phyloP scores from a whole-genome alignment of 30 jellyfish, hydroid and myxozoan genomes.

The Aurelia aurita region DNA sequence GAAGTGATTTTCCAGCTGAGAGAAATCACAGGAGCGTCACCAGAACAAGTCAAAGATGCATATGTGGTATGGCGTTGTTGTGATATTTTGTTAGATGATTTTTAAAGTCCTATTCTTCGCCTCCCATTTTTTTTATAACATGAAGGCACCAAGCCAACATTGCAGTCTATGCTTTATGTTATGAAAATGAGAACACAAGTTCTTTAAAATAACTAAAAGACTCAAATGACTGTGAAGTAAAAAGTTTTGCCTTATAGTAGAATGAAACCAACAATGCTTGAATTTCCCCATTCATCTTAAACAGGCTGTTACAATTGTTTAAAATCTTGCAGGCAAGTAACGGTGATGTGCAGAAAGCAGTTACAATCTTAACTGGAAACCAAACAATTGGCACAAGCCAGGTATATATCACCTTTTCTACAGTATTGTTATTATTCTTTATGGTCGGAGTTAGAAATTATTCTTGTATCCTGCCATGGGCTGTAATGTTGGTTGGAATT shows the following conservation, averaged over 20 bases:
- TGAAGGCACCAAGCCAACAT: no score
- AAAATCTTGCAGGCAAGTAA: slow-evolving; percentile 40
- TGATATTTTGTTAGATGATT: not conserved
- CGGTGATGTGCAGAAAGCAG: slow-evolving; percentile 63
- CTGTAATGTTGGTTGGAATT: not conserved
- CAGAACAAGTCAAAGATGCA: slow-evolving; percentile 56
- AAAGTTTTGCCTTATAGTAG: no score
- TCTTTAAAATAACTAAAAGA: no score
- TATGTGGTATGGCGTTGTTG: slow-evolving; percentile 15
- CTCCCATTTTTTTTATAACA: not conserved
- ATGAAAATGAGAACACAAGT: no score
- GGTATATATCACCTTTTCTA: not conserved
- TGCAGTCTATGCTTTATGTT: no score
- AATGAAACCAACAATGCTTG: no score
- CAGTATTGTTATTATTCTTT: not conserved
- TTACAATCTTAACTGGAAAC: slow-evolving; percentile 19
- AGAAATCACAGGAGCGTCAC: slow-evolving; percentile 63
- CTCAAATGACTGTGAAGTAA: no score
- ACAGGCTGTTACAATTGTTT: not conserved
- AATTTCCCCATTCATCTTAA: no score
- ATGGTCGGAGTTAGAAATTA: not conserved
- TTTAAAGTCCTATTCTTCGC: not conserved
- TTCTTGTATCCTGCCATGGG: no score
- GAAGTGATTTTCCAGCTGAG: slow-evolving; percentile 47
- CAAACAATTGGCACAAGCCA: not conserved